These are phyloP conservation scores for Crypturellus undulatus DNA, from an alignment of 2,113 vertebrate genomes.

Conservation along the genomic window DNA sequence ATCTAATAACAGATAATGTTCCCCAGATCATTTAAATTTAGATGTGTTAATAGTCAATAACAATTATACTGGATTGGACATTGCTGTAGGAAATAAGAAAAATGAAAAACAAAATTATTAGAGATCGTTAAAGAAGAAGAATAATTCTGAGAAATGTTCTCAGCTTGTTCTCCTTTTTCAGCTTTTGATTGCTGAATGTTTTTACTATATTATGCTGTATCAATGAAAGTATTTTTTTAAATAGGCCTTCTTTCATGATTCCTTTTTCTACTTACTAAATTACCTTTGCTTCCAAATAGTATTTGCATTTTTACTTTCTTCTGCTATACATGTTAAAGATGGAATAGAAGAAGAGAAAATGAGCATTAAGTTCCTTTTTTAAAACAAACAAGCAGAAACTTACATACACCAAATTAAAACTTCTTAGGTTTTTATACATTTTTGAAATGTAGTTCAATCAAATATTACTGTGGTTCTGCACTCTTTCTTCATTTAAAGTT, in stretches of 20 bases:
- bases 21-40: neutral
- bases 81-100: neutral
- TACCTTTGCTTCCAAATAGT: neutral
- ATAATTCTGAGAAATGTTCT: neutral
- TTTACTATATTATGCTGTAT: neutral
- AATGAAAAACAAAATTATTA: neutral
- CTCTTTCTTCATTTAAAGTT: neutral
- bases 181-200: neutral
- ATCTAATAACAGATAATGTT: accelerated
- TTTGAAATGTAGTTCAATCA: accelerated
- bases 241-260: neutral
- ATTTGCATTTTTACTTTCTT: neutral
- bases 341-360: neutral
- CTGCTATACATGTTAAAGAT: neutral
- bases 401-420: neutral
- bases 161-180: neutral
- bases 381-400: neutral
- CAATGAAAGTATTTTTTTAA: neutral
- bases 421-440: neutral
- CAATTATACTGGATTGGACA: accelerated
- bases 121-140: neutral
- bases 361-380: neutral
- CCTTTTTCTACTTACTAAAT: neutral
- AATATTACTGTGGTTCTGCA: neutral
- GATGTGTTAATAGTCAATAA: neutral